Conservation (phyloP, 2,888 invertebrate species). For the Protonemura montana region DNA sequence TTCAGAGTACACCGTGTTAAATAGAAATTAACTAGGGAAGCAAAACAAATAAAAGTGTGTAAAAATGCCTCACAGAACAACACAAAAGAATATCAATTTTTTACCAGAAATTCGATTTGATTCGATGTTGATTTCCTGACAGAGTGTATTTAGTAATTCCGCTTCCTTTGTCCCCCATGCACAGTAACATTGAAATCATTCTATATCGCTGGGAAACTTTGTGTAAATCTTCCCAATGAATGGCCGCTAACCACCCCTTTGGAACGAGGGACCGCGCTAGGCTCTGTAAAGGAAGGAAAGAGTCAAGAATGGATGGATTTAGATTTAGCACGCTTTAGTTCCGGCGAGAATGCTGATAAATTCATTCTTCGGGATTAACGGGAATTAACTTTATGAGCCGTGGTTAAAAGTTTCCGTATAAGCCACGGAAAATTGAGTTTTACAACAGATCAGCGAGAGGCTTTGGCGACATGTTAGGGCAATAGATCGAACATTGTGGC, state of each 20-base stretch:
- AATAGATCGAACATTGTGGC: constrained; percentile 34
- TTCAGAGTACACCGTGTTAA: not conserved
- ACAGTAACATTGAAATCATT: not conserved
- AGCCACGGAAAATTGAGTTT: constrained; percentile 49
- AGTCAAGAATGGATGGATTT: constrained; percentile 38
- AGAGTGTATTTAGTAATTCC: not conserved
- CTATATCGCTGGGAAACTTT: not conserved
- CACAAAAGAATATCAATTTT: constrained; percentile 3
- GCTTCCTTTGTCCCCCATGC: not conserved
- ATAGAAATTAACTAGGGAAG: not conserved
- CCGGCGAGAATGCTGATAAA: constrained; percentile 27
- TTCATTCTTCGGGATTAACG: constrained; percentile 45
- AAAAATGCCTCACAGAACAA: not conserved
- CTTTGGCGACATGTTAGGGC: constrained; percentile 10
- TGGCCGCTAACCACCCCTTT: not conserved
- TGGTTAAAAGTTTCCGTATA: constrained; percentile 50
- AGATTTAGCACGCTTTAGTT: constrained; percentile 38
- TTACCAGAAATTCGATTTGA: constrained; percentile 1
- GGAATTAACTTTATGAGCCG: constrained; percentile 50
- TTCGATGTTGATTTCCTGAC: not conserved
- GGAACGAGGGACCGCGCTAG: not conserved
- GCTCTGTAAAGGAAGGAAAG: not conserved
- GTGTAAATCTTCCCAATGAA: not conserved
- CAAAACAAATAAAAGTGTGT: constrained; percentile 1
- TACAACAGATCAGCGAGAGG: constrained; percentile 14